Conservation (phyloP, 1,140 invertebrate species). For the Leptinotarsa lineolata region DNA sequence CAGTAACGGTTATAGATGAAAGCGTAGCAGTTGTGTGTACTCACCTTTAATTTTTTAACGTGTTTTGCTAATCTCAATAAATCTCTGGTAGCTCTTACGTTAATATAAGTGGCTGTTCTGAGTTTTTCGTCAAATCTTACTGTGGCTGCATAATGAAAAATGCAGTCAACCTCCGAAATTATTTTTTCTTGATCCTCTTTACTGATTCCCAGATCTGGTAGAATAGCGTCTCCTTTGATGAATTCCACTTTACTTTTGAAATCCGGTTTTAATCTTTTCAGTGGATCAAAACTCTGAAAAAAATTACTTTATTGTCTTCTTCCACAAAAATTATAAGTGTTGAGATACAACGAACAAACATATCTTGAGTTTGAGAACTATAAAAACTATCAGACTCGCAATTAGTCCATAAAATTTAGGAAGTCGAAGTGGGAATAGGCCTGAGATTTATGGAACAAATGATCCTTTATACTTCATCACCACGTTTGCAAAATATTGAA, state of each 20-base stretch:
- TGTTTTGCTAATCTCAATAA: conserved; percentile 67
- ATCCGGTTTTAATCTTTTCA: conserved; percentile 58
- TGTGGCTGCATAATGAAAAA: conserved; percentile 70
- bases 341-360: no score
- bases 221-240: conserved; percentile 66
- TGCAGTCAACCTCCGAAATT: conserved; percentile 61
- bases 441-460: no score
- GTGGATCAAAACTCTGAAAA: conserved; percentile 41
- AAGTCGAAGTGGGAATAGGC: no score
- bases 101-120: conserved; percentile 67
- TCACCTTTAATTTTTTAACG: conserved; percentile 59
- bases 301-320: no score
- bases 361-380: no score
- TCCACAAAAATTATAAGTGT: no score
- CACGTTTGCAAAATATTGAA: no score
- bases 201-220: conserved; percentile 66
- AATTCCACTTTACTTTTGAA: conserved; percentile 67
- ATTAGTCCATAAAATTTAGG: no score
- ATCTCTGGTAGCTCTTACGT: conserved; percentile 69
- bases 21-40: not conserved
- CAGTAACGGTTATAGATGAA: not conserved
- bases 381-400: no score
- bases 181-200: conserved; percentile 62
- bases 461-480: no score
- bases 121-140: conserved; percentile 74